Percentiles rank a stretch among this genome's conserved stretches.
phyloP scores from a whole-genome alignment of 2,888 invertebrate species.

The Cephonodes hylas region DNA sequence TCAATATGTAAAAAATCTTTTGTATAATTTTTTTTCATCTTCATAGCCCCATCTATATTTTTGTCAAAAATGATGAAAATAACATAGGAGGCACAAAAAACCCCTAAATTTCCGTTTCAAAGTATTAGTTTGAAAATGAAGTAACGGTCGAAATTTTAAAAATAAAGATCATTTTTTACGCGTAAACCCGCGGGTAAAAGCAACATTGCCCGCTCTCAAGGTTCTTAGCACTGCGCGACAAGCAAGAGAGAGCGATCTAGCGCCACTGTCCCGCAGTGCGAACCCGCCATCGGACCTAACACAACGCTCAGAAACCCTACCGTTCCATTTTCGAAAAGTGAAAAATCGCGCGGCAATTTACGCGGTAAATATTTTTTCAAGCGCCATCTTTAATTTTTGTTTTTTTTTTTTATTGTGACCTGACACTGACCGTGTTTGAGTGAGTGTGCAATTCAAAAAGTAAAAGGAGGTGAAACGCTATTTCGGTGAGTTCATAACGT shows the following conservation, averaged over 20 bases:
- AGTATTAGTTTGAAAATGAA: no score
- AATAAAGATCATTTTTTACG: background rate
- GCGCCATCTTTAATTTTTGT: slow-evolving; percentile 20
- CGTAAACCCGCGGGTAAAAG: background rate
- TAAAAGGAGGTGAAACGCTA: slow-evolving; percentile 69
- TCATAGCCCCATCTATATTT: no score
- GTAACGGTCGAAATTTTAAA: no score
- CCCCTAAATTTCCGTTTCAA: no score
- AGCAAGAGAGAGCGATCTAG: slow-evolving; percentile 65
- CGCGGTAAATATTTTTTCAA: slow-evolving; percentile 21
- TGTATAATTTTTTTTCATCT: no score
- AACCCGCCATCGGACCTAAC: slow-evolving; percentile 42
- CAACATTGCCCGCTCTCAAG: slow-evolving; percentile 44
- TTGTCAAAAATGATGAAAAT: no score
- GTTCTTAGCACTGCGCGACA: slow-evolving; percentile 41
- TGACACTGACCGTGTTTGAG: slow-evolving; percentile 30
- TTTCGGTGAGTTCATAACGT: slow-evolving; percentile 49
- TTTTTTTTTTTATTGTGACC: slow-evolving; percentile 25
- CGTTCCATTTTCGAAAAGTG: slow-evolving; percentile 45
- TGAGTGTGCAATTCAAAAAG: slow-evolving; percentile 52
- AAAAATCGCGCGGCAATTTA: slow-evolving; percentile 49
- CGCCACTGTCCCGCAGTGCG: slow-evolving; percentile 52
- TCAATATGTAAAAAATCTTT: no score
- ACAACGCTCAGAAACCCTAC: slow-evolving; percentile 44
- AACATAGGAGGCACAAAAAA: no score